A percentile compares a stretch with the other conserved stretches of the same genome.
Evolutionary conservation across 2,113 vertebrate species (phyloP).

Genomic region (Burhinus bistriatus): DNA sequence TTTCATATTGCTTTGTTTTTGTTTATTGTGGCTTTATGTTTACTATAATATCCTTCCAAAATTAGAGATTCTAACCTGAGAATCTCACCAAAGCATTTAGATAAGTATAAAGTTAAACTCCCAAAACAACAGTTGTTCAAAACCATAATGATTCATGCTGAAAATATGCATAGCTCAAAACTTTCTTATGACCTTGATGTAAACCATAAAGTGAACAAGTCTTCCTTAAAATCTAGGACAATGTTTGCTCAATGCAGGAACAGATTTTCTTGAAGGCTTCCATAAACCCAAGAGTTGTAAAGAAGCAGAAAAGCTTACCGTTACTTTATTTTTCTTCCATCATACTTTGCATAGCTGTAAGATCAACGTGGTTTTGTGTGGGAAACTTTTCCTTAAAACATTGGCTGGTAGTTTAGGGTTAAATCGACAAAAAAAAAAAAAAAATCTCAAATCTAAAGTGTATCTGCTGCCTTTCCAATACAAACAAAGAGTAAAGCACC

Average conservation of each 20-base stretch:
- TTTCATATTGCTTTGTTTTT: slow-evolving; percentile 10
- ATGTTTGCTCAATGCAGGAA: background rate
- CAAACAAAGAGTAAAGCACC: background rate
- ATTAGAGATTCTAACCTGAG: slow-evolving; percentile 15
- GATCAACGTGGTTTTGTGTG: background rate
- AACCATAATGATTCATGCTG: background rate
- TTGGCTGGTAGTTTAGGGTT: background rate
- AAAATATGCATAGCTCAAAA: background rate
- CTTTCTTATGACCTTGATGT: background rate
- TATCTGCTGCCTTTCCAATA: background rate
- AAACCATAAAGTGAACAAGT: background rate
- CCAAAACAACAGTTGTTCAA: background rate
- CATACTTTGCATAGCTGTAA: background rate
- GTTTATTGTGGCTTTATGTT: background rate
- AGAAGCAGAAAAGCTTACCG: background rate
- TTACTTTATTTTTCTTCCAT: background rate
- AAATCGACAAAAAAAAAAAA: background rate
- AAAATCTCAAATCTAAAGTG: background rate
- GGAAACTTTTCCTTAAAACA: background rate
- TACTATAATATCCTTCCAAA: background rate
- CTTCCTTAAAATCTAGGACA: background rate
- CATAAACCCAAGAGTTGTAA: background rate
- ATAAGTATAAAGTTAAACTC: background rate
- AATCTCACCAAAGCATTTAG: background rate
- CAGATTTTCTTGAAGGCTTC: background rate